These are phyloP conservation scores for Patella ulyssiponensis DNA, from an alignment of 2,888 invertebrate genomes.

Conservation along the genomic window DNA sequence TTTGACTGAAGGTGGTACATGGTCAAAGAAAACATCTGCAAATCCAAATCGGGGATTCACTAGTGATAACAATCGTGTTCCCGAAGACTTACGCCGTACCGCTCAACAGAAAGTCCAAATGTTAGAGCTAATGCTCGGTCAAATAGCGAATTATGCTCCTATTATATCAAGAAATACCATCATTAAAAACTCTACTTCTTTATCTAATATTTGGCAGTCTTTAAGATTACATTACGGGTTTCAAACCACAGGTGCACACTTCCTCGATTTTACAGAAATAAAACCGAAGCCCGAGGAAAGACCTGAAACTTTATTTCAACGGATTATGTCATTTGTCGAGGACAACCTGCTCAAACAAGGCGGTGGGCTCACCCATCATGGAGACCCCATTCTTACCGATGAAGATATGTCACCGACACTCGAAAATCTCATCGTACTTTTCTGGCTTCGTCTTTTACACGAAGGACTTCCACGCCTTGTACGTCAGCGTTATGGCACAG, in stretches of 20 bases:
- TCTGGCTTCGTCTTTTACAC: slow-evolving; percentile 28
- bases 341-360: slow-evolving; percentile 35
- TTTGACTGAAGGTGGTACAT: slow-evolving; percentile 27
- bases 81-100: neutral
- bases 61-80: neutral
- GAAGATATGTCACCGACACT: slow-evolving; percentile 32
- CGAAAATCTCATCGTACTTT: slow-evolving; percentile 27
- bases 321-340: slow-evolving; percentile 38
- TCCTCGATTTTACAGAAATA: slow-evolving; percentile 37
- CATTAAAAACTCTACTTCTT: slow-evolving; percentile 37
- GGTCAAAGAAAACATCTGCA: slow-evolving; percentile 2
- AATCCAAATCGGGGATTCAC: slow-evolving; percentile 9
- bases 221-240: slow-evolving; percentile 48
- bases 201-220: slow-evolving; percentile 40
- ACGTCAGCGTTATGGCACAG: slow-evolving; percentile 33
- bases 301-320: slow-evolving; percentile 41
- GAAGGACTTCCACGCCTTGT: slow-evolving; percentile 18
- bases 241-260: slow-evolving; percentile 46
- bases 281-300: slow-evolving; percentile 36
- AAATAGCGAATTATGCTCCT: slow-evolving; percentile 22
- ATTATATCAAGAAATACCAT: slow-evolving; percentile 36
- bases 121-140: slow-evolving; percentile 14
- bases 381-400: slow-evolving; percentile 13
- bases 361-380: slow-evolving; percentile 27
- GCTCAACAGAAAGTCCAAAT: slow-evolving; percentile 17